Evolutionary conservation across 2,797 vertebrate genomes (phyloP).

Genomic region (Pangasius macronema): DNA sequence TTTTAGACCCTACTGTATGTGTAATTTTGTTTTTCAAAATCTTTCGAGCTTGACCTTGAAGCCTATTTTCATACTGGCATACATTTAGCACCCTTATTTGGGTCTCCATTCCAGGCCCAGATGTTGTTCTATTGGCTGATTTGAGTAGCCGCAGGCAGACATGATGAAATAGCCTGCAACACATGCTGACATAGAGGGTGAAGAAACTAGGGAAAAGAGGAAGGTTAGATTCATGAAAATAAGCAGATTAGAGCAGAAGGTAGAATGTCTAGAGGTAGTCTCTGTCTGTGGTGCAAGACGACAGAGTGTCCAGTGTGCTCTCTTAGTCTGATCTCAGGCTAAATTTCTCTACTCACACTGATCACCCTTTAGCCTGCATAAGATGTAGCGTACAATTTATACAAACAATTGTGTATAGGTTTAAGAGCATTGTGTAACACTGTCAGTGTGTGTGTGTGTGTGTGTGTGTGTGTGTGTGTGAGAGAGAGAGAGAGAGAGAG

Average conservation of each 20-base stretch:
- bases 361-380: background rate
- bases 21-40: background rate
- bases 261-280: slow-evolving; percentile 9
- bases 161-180: slow-evolving; percentile 54
- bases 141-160: slow-evolving; percentile 41
- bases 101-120: slow-evolving; percentile 27
- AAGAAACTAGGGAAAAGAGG: background rate
- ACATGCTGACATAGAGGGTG: background rate
- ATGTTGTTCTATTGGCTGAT: slow-evolving; percentile 39
- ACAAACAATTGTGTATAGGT: background rate
- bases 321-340: slow-evolving; percentile 5
- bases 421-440: background rate
- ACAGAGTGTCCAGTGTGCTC: slow-evolving; percentile 29
- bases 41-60: background rate
- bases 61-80: background rate
- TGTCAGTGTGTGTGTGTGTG: background rate
- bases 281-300: background rate
- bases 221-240: background rate
- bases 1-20: background rate
- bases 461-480: background rate
- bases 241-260: background rate
- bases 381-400: background rate
- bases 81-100: background rate
- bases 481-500: background rate
- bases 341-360: slow-evolving; percentile 15